Evolutionary conservation across 2,113 vertebrate species (phyloP), one percentile per base, ranked within the genome.

Genomic region (Hippolais icterina): DNA sequence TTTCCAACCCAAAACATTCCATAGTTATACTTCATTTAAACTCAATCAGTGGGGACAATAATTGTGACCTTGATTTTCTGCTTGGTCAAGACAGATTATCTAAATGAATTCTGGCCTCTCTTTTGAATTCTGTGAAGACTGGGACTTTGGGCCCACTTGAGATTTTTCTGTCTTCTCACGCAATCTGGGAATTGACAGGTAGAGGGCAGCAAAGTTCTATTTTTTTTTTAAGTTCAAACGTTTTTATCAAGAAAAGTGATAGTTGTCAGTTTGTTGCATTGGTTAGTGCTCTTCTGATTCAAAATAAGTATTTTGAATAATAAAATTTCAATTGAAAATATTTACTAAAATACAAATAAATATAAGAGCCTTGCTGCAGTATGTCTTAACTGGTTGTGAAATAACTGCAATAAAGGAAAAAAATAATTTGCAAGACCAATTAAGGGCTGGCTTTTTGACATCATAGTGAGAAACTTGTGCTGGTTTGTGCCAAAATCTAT

Each of bases 181-280:
- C 29, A 91, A 8, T 96, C 90, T 93, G 80, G 21, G 27, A 53
- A 69, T 24, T 66, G 86, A 60, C 90, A 47, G 87, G 97, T 93
- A 98, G 98, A 94, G 97, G 98, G 97, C 97, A 98, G 97, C 97
- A 98, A 96, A 98, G 92, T 37, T 90, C 90, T 59, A 96, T 61
- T 94, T 90, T 95, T 95, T 96, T 79, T 31, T 44, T 25, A 23
- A 29, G 17, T 28, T 39, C 15, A 15, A 47, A 18, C 8, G 0
- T 15, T 94, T 91, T 93, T 49, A 27, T 63, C 64, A 56, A 49
- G 53, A 35, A 56, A 54, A 60, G 60, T 59, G 54, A 59, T 52
- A 19, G 70, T 42, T 41, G n/a, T 81, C 57, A 27, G 11, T 54
- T 92, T 68, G 72, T 79, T 77, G 53, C 21, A 18, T 17, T 64